Conservation (phyloP, 2,888 invertebrate genomes). For the Drosophila cyrtoloma region DNA sequence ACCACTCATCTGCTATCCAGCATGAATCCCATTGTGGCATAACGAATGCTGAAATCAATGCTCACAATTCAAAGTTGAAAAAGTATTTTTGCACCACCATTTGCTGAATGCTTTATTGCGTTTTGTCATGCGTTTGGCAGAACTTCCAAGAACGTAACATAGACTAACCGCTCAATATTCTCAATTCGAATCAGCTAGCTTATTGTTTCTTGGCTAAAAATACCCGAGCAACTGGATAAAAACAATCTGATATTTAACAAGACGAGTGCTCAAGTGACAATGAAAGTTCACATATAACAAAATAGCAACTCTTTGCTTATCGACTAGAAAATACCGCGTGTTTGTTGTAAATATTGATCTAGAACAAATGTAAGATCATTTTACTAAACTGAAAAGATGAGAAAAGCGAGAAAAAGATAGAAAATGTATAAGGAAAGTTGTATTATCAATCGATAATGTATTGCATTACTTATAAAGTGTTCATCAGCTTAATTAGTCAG, state of each 20-base stretch:
- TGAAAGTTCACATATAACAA: background rate
- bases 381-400: background rate
- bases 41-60: constrained; percentile 30
- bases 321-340: background rate
- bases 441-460: background rate
- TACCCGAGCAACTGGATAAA: background rate
- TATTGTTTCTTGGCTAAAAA: background rate
- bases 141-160: constrained; percentile 10
- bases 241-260: background rate
- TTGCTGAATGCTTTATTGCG: constrained; percentile 27
- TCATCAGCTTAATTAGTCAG: background rate
- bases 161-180: background rate
- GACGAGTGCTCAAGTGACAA: background rate
- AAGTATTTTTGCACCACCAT: constrained; percentile 19
- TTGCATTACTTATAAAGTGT: background rate
- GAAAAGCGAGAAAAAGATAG: background rate
- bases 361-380: background rate
- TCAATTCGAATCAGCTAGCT: background rate
- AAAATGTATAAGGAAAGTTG: background rate
- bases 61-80: constrained; percentile 45
- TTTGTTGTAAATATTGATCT: background rate
- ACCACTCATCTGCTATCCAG: constrained; percentile 1
- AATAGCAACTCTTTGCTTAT: background rate
- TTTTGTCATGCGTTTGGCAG: constrained; percentile 4
- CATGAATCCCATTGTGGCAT: constrained; percentile 34